Percentiles rank a stretch among this genome's conserved stretches.
These are phyloP conservation scores for Torymus auratus DNA, from an alignment of 2,888 invertebrate species.

Conservation along the genomic window DNA sequence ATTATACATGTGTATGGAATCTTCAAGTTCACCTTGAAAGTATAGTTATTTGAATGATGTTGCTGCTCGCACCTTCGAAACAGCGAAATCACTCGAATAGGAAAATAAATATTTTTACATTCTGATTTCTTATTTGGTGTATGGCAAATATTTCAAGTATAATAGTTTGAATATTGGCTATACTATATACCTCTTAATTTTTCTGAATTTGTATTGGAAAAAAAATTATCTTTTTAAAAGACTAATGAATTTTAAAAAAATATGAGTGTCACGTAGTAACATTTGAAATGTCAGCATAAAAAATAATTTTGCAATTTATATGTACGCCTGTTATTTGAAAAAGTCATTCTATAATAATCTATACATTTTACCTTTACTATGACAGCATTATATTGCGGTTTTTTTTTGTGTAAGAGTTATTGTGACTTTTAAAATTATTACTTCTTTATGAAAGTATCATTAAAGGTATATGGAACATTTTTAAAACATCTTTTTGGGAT, in stretches of 20 bases:
- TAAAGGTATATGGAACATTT: too few species aligned
- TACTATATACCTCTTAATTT: background rate
- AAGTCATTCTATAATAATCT: too few species aligned
- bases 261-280: background rate
- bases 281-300: too few species aligned
- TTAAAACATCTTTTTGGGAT: too few species aligned
- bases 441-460: too few species aligned
- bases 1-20: background rate
- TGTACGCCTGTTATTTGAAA: too few species aligned
- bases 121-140: conserved; percentile 60
- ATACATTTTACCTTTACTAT: too few species aligned
- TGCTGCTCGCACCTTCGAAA: conserved; percentile 15
- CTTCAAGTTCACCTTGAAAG: conserved; percentile 8
- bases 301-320: too few species aligned
- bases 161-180: too few species aligned
- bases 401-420: too few species aligned
- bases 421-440: too few species aligned
- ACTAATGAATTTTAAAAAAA: background rate
- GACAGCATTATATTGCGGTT: too few species aligned
- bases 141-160: background rate
- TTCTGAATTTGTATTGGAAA: background rate
- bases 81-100: background rate
- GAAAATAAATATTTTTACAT: conserved; percentile 65
- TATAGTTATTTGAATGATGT: conserved; percentile 5
- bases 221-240: background rate